Evolutionary conservation across 2,888 invertebrate genomes (phyloP).

Genomic region (Ypsolopha sequella): DNA sequence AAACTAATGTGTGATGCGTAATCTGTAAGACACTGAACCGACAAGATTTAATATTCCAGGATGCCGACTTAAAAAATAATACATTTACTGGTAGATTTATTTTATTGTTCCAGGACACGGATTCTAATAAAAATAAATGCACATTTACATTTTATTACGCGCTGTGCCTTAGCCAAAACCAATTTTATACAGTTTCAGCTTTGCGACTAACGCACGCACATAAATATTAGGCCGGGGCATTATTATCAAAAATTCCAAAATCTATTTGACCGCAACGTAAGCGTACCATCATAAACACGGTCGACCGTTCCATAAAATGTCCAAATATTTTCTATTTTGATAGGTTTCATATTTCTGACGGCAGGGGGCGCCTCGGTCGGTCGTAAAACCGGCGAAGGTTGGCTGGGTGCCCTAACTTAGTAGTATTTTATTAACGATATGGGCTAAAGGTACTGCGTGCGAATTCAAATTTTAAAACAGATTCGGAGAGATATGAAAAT

Average conservation of each 20-base stretch:
- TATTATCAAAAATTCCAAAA: constrained; percentile 1
- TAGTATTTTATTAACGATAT: constrained; percentile 31
- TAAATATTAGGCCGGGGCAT: background rate
- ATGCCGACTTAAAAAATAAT: too few species aligned
- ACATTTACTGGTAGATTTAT: too few species aligned
- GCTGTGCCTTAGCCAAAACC: background rate
- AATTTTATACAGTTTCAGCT: background rate
- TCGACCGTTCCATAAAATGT: constrained; percentile 25
- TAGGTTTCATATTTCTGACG: constrained; percentile 50
- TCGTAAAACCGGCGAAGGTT: constrained; percentile 36
- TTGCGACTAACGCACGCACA: background rate
- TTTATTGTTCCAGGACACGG: too few species aligned
- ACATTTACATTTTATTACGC: background rate
- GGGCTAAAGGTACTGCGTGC: constrained; percentile 1
- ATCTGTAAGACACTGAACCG: too few species aligned
- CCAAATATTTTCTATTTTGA: constrained; percentile 38
- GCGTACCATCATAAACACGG: constrained; percentile 4
- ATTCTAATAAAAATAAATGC: too few species aligned
- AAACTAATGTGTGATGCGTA: too few species aligned
- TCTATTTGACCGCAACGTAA: constrained; percentile 1
- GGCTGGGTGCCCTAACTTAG: constrained; percentile 34
- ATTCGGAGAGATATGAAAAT: background rate
- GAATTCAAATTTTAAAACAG: background rate
- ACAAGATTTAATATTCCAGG: too few species aligned
- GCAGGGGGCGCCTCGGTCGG: constrained; percentile 27